A percentile compares a stretch with the other conserved stretches of the same genome.
phyloP scores from a whole-genome alignment of 23 tunicate species.

The Clavelina lepadiformis region DNA sequence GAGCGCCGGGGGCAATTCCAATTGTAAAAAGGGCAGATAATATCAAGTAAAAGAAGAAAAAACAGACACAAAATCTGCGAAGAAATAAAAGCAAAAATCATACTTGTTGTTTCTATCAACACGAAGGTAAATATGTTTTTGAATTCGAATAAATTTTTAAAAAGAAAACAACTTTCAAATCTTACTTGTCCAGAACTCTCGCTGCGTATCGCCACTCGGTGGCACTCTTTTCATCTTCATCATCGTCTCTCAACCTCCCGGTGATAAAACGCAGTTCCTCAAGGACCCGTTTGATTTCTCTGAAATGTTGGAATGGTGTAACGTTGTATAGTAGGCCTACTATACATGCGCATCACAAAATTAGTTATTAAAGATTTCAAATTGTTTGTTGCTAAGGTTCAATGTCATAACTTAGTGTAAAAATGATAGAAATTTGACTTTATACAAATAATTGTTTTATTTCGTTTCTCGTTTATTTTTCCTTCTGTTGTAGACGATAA shows the following conservation, averaged over 20 bases:
- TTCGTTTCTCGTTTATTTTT: too few species aligned
- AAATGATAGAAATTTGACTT: too few species aligned
- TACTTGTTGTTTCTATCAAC: constrained; percentile 1
- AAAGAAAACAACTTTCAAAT: not conserved
- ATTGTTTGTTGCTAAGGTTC: too few species aligned
- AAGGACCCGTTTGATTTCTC: constrained; percentile 46
- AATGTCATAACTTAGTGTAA: too few species aligned
- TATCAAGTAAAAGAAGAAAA: constrained; percentile 72
- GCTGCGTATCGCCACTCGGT: constrained; percentile 88
- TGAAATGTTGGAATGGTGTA: constrained; percentile 6
- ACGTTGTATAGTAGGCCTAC: too few species aligned
- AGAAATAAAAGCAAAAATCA: not conserved
- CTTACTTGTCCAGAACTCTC: constrained; percentile 80
- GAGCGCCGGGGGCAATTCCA: constrained; percentile 62
- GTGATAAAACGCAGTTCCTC: constrained; percentile 60
- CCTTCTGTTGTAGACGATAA: too few species aligned
- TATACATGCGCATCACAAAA: too few species aligned
- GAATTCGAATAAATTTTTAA: not conserved
- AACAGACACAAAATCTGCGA: constrained; percentile 62
- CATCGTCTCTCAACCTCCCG: constrained; percentile 63
- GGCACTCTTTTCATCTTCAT: constrained; percentile 68
- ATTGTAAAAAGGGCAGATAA: constrained; percentile 65
- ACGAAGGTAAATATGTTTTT: not conserved
- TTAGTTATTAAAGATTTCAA: too few species aligned
- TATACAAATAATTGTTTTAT: too few species aligned